Evolutionary conservation across 2,888 invertebrate genomes (phyloP).

Genomic region (Melikaiella ostensackeni): DNA sequence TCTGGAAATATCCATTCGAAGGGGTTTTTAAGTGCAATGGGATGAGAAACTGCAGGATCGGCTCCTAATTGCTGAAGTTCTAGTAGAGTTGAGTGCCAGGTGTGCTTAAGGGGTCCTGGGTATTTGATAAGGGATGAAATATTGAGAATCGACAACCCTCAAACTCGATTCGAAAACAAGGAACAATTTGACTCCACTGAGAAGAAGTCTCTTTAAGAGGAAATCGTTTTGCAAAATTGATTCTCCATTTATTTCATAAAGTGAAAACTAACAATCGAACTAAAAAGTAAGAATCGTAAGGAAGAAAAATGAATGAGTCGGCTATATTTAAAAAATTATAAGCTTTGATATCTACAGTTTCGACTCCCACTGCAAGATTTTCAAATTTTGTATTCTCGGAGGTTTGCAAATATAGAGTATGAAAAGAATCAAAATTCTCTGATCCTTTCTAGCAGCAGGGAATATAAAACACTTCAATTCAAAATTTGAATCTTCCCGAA

Average conservation of each 20-base stretch:
- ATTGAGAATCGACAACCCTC: constrained; percentile 8
- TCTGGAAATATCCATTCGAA: background rate
- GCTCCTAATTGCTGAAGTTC: constrained; percentile 51
- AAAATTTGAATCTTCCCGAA: too few species aligned
- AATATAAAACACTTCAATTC: too few species aligned
- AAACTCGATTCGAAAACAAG: constrained; percentile 8
- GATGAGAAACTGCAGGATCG: constrained; percentile 24
- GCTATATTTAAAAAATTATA: background rate
- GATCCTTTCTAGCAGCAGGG: too few species aligned
- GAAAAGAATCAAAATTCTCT: too few species aligned
- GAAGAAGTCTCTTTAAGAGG: background rate
- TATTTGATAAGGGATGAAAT: constrained; percentile 40
- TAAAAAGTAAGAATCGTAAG: background rate
- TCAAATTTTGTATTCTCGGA: too few species aligned
- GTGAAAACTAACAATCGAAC: background rate
- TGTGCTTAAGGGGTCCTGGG: constrained; percentile 44
- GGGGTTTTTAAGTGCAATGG: constrained; percentile 20
- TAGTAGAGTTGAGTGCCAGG: constrained; percentile 41
- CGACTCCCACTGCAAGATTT: too few species aligned
- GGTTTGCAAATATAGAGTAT: too few species aligned
- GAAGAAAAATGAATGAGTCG: background rate
- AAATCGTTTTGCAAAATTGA: background rate
- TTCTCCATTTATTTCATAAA: background rate
- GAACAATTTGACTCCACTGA: background rate
- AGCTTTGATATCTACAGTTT: too few species aligned